Evolutionary conservation across 2,797 vertebrate genomes (phyloP), one percentile per base, ranked within the genome.

Genomic region (Cryptoblepharus egeriae): DNA sequence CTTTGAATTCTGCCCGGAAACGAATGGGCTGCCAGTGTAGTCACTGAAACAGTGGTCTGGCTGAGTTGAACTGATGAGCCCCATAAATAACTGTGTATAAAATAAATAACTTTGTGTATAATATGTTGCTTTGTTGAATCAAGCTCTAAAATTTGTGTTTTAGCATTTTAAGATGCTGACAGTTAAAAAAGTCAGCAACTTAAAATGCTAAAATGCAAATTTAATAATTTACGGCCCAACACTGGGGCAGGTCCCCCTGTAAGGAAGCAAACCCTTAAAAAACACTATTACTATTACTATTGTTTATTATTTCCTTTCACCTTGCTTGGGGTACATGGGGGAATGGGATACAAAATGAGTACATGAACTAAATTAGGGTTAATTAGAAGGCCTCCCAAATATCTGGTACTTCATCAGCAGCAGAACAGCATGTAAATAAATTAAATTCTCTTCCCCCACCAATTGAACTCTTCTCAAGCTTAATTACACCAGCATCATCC

Each of bases 401-500:
- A 93, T 92, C 90, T 85, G 52, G 91, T 92, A 92, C 94, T 95
- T 95, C 95, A 96, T 96, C 95, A 95, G 96, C 96, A 95, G 93
- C 96, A 96, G 96, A 96, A 96, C 94, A 93, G 96, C 91, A 80
- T 95, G 96, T 97, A 97, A 97, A 98, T 97, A 97, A 96, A 96
- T 96, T 96, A 97, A 97, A 98, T 98, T 98, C 97, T 96, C 96
- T 96, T 97, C 95, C 82, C 60, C 39, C 77, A 79, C 63, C 92
- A 92, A 85, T 91, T 93, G 92, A 88, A 92, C 93, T 93, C 84
- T 92, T 95, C 92, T 93, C 88, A 92, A 90, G 95, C 97, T 97
- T 98, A 98, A 99, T 99, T 98, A 98, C 96, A 96, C 91, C 92
- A 95, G 95, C 95, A 95, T 93, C 89, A 92, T 91, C 93, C 93